Base-by-base conservation (phyloP, 2,797 vertebrate species). In the Danionella dracula region DNA sequence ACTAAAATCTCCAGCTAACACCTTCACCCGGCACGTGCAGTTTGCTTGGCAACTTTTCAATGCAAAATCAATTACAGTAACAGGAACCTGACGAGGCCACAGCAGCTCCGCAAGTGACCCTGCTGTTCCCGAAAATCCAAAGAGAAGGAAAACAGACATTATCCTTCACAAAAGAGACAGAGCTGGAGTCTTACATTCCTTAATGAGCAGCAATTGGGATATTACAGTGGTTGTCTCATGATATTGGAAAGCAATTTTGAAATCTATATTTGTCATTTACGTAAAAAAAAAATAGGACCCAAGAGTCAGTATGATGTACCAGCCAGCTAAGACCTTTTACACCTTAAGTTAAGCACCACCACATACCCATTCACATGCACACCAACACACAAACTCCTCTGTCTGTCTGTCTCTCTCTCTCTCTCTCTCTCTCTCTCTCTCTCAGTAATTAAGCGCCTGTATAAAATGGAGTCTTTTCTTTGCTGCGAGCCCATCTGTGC, bases 51-150 rank as follows among this genome's bases (percentile, higher is more conserved):
- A 87, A 89, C 89, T 91, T 89, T 88, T 92, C 90, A 93, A 93
- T 57, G 34, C 75, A 64, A 91, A 94, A 95, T 93, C 92, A 93
- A 94, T 94, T 93, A 94, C 86, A 86, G 91, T 92, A 91, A 79
- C 75, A 79, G 79, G 89, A 90, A 74, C 60, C 91, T 49, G 21
- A 3, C 46, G 44, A 35, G 16, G 13, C n/a, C 20, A 1, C 53
- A 31, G 2, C 0, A 1, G 41, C 32, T 55, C 51, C 4, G 11
- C 9, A 55, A 60, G 31, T 48, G 63, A 56, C 32, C 51, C 51
- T 9, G 55, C 8, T 49, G 32, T 32, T 29, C 27, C 31, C 15
- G 55, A 40, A 20, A 29, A 54, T 29, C 31, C 8, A 45, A 34
- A 27, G 11, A 16, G 10, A 45, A 44, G 23, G 35, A 54, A 65